Evolutionary conservation across 2,888 invertebrate genomes (phyloP), one percentile per base, ranked within the genome.

Genomic region (Callyntrura guangdongensis): DNA sequence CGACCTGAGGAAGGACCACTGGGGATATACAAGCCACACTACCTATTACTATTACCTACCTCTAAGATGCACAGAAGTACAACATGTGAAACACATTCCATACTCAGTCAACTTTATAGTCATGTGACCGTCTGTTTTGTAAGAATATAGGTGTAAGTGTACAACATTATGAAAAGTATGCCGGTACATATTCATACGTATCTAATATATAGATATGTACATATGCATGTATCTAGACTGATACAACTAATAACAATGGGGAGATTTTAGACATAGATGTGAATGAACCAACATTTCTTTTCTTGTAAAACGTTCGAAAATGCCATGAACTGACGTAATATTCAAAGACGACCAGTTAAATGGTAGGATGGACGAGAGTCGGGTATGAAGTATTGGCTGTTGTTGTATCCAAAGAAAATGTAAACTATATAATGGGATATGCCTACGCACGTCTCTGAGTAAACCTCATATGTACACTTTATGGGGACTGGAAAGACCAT

Each of bases 1-100:
- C 89, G 79, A 56, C 84, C 89, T 84, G 74, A 83, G 85, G 82
- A 81, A 90, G 56, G 85, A 86, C 82, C 90, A 81, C 81, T 85
- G 82, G 90, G 86, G 90, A 86, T 72, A 86, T 25, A 69, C 12
- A 47, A 84, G 36, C 64, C 56, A 79, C 79, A 56, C 11, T 11
- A 12, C 36, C 4, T 27, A 67, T 61, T 20, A 8, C 4, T 27
- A 67, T 61, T 20, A 8, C 8, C 22, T 22, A 2, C 67, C 8
- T 9, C n/a, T 0, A 9, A n/a, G n/a, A 27, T 45, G 36, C 69
- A 45, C n/a, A 4, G 45, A 17, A 5, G 45, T 36, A 17, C 12
- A 14, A 27, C 20, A 9, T 69, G 25, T 20, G 22, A 20, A 61
- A 61, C 9, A 22, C 20, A 64, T 64, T 11, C 61, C 25, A 11